These are phyloP conservation scores for Procavia capensis DNA, from an alignment of 2,113 vertebrate species.

Conservation along the genomic window DNA sequence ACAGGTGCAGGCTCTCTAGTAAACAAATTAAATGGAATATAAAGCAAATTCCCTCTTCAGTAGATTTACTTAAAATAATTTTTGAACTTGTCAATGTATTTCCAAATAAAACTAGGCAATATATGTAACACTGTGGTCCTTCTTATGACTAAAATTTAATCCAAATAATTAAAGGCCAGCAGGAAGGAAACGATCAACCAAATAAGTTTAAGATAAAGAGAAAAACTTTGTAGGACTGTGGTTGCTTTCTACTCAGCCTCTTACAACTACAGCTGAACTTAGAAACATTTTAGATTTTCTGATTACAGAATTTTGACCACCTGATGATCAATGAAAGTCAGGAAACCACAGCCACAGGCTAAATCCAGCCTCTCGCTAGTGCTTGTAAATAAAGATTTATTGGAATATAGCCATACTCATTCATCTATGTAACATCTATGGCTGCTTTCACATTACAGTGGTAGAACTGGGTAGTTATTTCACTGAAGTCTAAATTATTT, in stretches of 20 bases:
- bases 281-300: not conserved
- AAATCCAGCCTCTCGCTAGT: not conserved
- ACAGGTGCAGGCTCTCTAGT: not conserved
- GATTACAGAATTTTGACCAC: conserved; percentile 3
- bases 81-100: not conserved
- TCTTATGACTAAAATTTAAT: conserved; percentile 45
- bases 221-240: not conserved
- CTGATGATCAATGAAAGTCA: not conserved
- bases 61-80: not conserved
- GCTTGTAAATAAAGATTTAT: not conserved
- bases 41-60: conserved; percentile 23
- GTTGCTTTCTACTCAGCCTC: conserved; percentile 19
- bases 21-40: conserved; percentile 22
- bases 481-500: not conserved
- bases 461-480: not conserved
- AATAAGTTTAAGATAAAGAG: conserved; percentile 13
- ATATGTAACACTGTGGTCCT: not conserved
- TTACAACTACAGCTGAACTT: not conserved
- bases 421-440: not conserved
- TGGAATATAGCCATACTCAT: not conserved
- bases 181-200: conserved; percentile 27
- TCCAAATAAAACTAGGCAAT: conserved; percentile 43
- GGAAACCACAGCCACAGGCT: not conserved
- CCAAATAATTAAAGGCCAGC: conserved; percentile 1
- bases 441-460: not conserved